Base-by-base conservation (phyloP, 2,888 invertebrate genomes). In the Drosophila neonasuta region DNA sequence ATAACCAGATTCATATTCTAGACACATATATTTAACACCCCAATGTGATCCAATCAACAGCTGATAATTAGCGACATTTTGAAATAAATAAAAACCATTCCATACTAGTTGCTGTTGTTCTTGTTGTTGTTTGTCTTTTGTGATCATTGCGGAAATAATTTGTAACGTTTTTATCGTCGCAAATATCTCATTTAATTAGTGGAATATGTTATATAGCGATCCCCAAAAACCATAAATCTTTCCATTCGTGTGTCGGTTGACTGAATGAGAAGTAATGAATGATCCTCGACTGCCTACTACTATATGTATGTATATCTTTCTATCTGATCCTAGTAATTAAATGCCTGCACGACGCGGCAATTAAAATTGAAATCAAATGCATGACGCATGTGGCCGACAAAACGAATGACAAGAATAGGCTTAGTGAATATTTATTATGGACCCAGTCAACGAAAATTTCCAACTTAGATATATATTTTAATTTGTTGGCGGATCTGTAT, bases 401-500 rank as follows among this genome's bases (percentile, higher is more conserved):
- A 36, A 39, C 9, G 30, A n/a, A 48, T 42, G 51, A 30, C 61
- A 60, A 59, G 63, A 55, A 76, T 74, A 76, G 74, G 72, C 68
- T 59, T 68, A 8, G 36, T 45, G 68, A 68, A 62, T 76, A 71
- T 71, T 74, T 59, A 68, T 64, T 48, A 50, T 36, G 20, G 44
- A 15, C 57, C 57, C 49, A 41, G 55, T 56, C 58, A 65, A 20
- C 52, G 41, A 41, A 30, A 39, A 54, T 59, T 68, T 30, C 49
- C 51, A 42, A 52, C 13, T 24, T 62, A 34, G 11, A 9, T 41
- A 59, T 51, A 58, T 68, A 71, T 85, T 81, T 71, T 65, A 81
- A 85, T 82, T 77, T 82, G 11, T 77, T 82, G 11, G 78, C 86
- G 86, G 81, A 82, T 82, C 86, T 80, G 34, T n/a, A 49, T 62